Conservation (phyloP, 2,113 vertebrate genomes). For the Dolichotis patagonum region DNA sequence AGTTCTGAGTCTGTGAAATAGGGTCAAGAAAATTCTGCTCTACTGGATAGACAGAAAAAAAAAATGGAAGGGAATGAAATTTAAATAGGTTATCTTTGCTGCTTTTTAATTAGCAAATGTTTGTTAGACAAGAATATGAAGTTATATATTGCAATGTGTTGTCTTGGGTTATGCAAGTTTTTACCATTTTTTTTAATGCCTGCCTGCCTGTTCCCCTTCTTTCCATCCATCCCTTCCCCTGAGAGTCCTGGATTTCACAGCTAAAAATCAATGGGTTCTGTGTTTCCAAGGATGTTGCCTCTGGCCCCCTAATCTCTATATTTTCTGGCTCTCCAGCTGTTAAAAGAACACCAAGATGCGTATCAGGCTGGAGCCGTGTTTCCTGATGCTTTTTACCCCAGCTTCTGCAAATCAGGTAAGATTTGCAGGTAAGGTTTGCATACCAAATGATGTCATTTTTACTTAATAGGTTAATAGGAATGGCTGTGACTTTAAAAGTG, state of each 20-base stretch:
- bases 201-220: not conserved
- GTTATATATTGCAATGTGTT: not conserved
- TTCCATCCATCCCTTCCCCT: fast-evolving
- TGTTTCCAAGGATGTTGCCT: no score
- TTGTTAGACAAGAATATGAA: not conserved
- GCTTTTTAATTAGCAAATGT: not conserved
- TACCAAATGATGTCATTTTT: fast-evolving
- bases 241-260: not conserved
- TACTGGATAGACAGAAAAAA: not conserved
- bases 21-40: not conserved
- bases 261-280: no score
- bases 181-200: not conserved
- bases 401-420: constrained; percentile 87
- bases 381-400: constrained; percentile 88
- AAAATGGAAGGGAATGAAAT: not conserved
- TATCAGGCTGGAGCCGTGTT: constrained; percentile 89
- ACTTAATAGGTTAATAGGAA: not conserved
- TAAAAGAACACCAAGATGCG: constrained; percentile 87
- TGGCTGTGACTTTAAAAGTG: not conserved
- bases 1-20: not conserved
- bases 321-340: constrained; percentile 77
- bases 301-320: constrained; percentile 4
- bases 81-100: not conserved
- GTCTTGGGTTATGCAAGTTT: not conserved
- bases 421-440: not conserved